phyloP scores from a whole-genome alignment of 1,140 invertebrate genomes.

The Ceratina japonica region DNA sequence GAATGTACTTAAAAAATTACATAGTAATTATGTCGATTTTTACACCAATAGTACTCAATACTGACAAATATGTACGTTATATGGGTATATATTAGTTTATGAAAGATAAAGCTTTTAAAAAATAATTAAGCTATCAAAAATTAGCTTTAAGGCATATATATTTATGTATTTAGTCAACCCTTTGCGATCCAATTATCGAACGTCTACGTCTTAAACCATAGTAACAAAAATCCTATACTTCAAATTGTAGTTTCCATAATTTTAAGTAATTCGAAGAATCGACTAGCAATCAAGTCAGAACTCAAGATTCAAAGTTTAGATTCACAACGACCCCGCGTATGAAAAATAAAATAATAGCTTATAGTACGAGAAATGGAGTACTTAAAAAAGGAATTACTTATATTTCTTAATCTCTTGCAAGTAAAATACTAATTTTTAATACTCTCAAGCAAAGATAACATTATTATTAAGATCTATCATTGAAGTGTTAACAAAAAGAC shows the following conservation, averaged over 20 bases:
- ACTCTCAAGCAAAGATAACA: not conserved
- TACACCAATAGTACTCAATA: slow-evolving; percentile 24
- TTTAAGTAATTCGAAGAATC: not conserved
- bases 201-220: not conserved
- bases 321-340: not conserved
- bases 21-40: slow-evolving; percentile 24
- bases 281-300: not conserved
- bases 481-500: slow-evolving; percentile 2
- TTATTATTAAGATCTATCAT: not conserved
- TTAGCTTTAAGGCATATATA: slow-evolving; percentile 25
- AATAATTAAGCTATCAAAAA: slow-evolving; percentile 35
- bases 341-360: slow-evolving; percentile 16
- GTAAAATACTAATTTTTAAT: slow-evolving; percentile 14
- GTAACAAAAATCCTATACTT: not conserved
- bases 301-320: slow-evolving; percentile 13
- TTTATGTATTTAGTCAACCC: slow-evolving; percentile 34
- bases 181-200: slow-evolving; percentile 38
- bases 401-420: not conserved
- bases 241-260: not conserved
- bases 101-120: slow-evolving; percentile 35
- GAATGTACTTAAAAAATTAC: slow-evolving; percentile 31
- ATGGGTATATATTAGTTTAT: slow-evolving; percentile 25
- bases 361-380: no score
- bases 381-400: not conserved
- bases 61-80: slow-evolving; percentile 21